These are phyloP conservation scores for Acrocyrtus sp. DNA, from an alignment of 2,888 invertebrate genomes.

Conservation along the genomic window DNA sequence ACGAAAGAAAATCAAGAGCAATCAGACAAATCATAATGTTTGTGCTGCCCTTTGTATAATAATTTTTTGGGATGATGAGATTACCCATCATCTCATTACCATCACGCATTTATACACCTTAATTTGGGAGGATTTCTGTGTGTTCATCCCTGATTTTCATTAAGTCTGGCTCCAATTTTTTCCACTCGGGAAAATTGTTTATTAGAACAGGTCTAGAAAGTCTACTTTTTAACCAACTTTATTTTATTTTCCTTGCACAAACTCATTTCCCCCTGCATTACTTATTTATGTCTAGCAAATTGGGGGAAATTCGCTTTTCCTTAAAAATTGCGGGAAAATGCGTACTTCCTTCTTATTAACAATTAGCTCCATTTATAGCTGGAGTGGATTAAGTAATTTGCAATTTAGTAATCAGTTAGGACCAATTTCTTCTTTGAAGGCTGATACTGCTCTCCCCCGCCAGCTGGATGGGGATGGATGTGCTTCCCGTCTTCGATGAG, in stretches of 20 bases:
- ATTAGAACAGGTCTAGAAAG: not conserved
- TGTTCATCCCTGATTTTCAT: conserved; percentile 1
- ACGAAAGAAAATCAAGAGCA: conserved; percentile 30
- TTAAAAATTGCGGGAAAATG: too few relatives aligned
- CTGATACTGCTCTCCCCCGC: not conserved
- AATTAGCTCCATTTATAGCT: too few relatives aligned
- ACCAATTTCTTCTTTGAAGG: not conserved
- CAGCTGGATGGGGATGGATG: not conserved
- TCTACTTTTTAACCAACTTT: not conserved
- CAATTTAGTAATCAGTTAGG: too few relatives aligned
- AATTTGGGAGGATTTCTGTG: conserved; percentile 8
- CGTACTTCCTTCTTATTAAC: not conserved
- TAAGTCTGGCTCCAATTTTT: conserved; percentile 20
- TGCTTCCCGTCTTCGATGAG: not conserved
- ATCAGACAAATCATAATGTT: conserved; percentile 41
- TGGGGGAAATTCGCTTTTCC: too few relatives aligned
- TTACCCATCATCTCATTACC: conserved; percentile 37
- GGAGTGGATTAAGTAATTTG: too few relatives aligned
- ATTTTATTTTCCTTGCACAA: not conserved
- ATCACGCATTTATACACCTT: conserved; percentile 30
- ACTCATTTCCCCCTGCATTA: not conserved
- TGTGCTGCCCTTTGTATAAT: not conserved
- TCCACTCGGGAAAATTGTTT: not conserved
- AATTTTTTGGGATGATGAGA: not conserved
- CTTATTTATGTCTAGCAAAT: not conserved